Conservation (phyloP, 1,140 invertebrate species). For the Leptinotarsa lineolata region DNA sequence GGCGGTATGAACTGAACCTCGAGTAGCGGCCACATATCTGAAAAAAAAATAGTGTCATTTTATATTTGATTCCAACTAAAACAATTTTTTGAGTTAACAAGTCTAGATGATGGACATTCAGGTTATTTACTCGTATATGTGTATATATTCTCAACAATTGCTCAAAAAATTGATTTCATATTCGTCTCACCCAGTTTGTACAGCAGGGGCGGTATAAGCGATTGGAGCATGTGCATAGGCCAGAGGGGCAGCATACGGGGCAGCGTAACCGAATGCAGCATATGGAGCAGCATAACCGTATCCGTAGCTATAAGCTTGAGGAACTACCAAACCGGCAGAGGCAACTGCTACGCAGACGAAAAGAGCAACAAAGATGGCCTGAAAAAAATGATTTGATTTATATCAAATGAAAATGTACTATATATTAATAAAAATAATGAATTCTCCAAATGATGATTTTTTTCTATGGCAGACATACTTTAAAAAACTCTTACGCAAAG, state of each 20-base stretch:
- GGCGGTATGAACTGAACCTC: conserved; percentile 60
- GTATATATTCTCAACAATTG: neutral
- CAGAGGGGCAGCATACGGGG: conserved; percentile 20
- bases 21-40: conserved; percentile 60
- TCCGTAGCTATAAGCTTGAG: conserved; percentile 34
- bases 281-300: conserved; percentile 26
- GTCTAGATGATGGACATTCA: no score
- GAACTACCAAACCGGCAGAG: conserved; percentile 35
- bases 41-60: conserved; percentile 22
- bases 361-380: conserved; percentile 44
- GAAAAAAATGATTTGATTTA: conserved; percentile 7
- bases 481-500: no score
- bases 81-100: neutral
- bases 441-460: no score
- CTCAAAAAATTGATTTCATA: neutral
- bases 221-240: conserved; percentile 35
- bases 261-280: conserved; percentile 15
- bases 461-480: no score
- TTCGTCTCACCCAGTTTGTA: conserved; percentile 44
- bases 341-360: conserved; percentile 44
- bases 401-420: no score
- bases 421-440: no score
- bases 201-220: conserved; percentile 34
- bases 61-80: neutral
- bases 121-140: no score